Percentiles rank a stretch among this genome's conserved stretches.
Conservation (phyloP, 2,113 vertebrate genomes). For the Anguilla japonica region DNA sequence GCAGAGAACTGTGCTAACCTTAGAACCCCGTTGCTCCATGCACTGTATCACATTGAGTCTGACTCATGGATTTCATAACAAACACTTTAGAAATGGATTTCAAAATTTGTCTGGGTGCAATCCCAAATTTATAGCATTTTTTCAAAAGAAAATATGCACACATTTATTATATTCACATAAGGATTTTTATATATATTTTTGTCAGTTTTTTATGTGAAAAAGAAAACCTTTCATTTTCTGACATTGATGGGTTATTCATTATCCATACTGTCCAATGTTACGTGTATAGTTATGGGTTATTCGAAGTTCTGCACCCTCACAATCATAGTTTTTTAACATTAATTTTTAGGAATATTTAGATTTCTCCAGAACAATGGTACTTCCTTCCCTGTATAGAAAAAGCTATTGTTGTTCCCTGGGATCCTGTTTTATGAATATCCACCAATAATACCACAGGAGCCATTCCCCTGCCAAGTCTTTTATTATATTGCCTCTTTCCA, state of each 20-base stretch:
- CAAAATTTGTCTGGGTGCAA: background rate
- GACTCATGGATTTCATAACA: background rate
- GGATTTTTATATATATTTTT: background rate
- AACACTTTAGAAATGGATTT: background rate
- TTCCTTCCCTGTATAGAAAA: background rate
- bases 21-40: background rate
- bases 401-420: conserved; percentile 19
- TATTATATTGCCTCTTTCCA: conserved; percentile 68
- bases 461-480: conserved; percentile 71
- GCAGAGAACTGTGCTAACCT: background rate
- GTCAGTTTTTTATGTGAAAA: background rate
- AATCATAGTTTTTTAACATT: background rate
- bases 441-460: conserved; percentile 70
- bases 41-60: background rate
- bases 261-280: too few relatives aligned
- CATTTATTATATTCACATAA: background rate
- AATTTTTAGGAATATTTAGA: background rate
- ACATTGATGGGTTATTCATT: conserved; percentile 1
- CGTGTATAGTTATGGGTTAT: background rate
- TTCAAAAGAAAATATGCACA: background rate
- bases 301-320: background rate
- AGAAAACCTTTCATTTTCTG: background rate
- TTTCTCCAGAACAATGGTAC: background rate
- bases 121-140: background rate
- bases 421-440: conserved; percentile 36